Conservation (phyloP, 2,797 vertebrate species). For the Acipenser ruthenus region DNA sequence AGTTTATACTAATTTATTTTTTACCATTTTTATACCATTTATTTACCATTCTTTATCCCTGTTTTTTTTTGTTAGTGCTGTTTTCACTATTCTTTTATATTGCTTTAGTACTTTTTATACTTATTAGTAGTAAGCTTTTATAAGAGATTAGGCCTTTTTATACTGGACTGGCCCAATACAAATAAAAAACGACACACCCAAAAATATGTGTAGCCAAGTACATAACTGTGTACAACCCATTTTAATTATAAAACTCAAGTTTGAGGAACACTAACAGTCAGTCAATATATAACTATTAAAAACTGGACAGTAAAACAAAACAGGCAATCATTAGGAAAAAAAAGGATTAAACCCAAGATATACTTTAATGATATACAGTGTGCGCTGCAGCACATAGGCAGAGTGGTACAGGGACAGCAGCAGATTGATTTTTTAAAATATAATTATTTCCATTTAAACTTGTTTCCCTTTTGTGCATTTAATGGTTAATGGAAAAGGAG, state of each 20-base stretch:
- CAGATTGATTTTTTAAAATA: slow-evolving; percentile 50
- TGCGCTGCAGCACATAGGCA: background rate
- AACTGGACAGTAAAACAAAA: slow-evolving; percentile 43
- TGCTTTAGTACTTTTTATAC: no score
- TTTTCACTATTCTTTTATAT: no score
- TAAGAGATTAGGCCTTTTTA: no score
- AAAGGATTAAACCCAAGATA: background rate
- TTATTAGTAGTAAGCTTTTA: no score
- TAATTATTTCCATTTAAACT: slow-evolving; percentile 32
- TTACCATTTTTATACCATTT: no score
- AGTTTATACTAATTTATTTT: no score
- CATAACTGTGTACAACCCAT: no score
- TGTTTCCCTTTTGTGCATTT: slow-evolving; percentile 50
- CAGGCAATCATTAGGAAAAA: slow-evolving; percentile 37
- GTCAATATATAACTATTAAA: slow-evolving; percentile 37
- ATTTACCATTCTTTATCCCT: no score
- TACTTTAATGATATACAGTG: background rate
- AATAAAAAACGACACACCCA: no score
- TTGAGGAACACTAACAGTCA: background rate
- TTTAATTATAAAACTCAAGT: background rate
- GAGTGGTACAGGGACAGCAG: background rate
- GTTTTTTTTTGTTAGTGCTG: no score
- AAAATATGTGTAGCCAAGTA: no score
- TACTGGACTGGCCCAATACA: no score
- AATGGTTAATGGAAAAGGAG: slow-evolving; percentile 35